Base-by-base conservation (phyloP, 2,113 vertebrate genomes). In the Pomatostomus ruficeps region DNA sequence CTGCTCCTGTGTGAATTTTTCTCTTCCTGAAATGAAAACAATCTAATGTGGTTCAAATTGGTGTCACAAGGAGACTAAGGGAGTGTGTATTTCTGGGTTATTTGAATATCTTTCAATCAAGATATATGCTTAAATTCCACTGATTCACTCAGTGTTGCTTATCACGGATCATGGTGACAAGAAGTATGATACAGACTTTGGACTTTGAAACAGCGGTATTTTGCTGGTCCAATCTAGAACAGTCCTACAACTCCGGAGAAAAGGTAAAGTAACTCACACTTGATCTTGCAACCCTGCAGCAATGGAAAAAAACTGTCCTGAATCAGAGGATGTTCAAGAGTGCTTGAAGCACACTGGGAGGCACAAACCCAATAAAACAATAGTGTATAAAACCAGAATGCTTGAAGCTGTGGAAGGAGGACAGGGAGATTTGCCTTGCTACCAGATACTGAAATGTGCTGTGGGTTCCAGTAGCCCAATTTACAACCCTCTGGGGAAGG, bases 201-300 rank as follows among this genome's bases (percentile, higher is more conserved):
- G 52, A 67, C 33, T 77, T 85, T 80, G 9, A 88, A 88, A 51
- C 7, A 49, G 14, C 11, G 76, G 15, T 58, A 8, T 61, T 91
- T 88, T 83, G 51, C 65, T 73, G 48, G 45, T 63, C 26, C 45
- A 48, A 86, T 10, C 62, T 78, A 62, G n/a, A 74, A 51, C 35
- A 73, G 18, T 43, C 63, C 43, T 35, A 33, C 23, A 12, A 71
- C 65, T 76, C 94, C 14, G 7, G 48, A 78, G 76, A 70, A 88
- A 93, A 63, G 63, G 40, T 43, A 42, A 89, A 89, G 84, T 74
- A 88, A 63, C 35, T 90, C 81, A 54, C 33, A 77, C 46, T 33
- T 91, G 43, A 90, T 63, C 59, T 83, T 85, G 46, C 55, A 95
- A 88, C 82, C 85, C 67, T 93, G 36, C 15, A 96, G 91, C 71